phyloP scores from a whole-genome alignment of 1,140 invertebrate genomes.

The Cataglyphis hispanica region DNA sequence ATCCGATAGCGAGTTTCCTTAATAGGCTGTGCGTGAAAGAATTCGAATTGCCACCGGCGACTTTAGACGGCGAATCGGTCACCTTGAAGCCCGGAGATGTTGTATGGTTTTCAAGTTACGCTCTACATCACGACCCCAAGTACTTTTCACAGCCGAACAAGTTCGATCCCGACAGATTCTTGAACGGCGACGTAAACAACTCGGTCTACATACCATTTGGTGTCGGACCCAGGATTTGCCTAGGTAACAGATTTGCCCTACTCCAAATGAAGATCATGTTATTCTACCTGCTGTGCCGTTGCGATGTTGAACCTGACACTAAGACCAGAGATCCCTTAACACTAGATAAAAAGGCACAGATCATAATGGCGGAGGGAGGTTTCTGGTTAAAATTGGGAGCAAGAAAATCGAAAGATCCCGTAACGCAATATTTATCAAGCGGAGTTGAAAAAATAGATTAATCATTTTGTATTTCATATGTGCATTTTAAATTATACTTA shows the following conservation, averaged over 20 bases:
- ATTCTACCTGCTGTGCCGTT: slow-evolving; percentile 73
- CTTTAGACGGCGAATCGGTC: not conserved
- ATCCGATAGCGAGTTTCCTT: not conserved
- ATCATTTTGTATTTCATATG: no score
- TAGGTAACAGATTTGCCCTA: slow-evolving; percentile 81
- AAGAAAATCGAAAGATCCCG: not conserved
- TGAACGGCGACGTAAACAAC: not conserved
- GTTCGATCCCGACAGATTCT: slow-evolving; percentile 53
- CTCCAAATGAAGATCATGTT: slow-evolving; percentile 75
- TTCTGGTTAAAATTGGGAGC: slow-evolving; percentile 59
- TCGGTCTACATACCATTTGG: slow-evolving; percentile 76
- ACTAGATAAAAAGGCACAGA: not conserved
- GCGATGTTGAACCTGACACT: slow-evolving; percentile 62
- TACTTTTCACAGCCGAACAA: slow-evolving; percentile 14
- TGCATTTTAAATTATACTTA: no score
- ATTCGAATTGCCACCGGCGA: slow-evolving; percentile 36
- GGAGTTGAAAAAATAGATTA: no score
- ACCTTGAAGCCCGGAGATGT: not conserved
- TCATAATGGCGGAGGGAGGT: slow-evolving; percentile 8
- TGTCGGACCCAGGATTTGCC: slow-evolving; percentile 84
- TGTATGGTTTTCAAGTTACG: slow-evolving; percentile 11
- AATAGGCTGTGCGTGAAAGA: slow-evolving; percentile 52
- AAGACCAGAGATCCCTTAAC: slow-evolving; percentile 73
- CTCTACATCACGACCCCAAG: slow-evolving; percentile 32
- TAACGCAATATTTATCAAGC: no score